Evolutionary conservation across 2,113 vertebrate genomes (phyloP).

Genomic region (Indicator maculatus): DNA sequence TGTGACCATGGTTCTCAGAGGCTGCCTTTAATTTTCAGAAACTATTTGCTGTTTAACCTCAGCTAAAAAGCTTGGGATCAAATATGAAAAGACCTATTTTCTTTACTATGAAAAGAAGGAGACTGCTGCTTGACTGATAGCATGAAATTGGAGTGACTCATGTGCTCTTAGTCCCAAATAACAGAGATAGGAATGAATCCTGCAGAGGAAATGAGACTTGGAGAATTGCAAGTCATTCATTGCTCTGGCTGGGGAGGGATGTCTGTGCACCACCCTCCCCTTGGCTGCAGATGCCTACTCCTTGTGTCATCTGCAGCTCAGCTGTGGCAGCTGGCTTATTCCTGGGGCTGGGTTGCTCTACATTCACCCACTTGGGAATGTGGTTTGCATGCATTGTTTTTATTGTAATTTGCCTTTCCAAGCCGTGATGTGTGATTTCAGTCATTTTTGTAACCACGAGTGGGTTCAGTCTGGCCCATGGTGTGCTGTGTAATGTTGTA

Average conservation of each 20-base stretch:
- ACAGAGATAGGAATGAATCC: background rate
- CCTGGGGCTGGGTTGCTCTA: background rate
- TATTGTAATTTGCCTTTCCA: background rate
- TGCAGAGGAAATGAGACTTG: background rate
- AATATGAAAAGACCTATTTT: background rate
- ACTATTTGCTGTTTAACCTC: background rate
- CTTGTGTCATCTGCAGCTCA: background rate
- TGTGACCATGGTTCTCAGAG: background rate
- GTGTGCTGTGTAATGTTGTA: background rate
- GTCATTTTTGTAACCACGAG: background rate
- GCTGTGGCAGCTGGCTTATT: background rate
- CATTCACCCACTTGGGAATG: background rate
- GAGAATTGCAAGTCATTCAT: background rate
- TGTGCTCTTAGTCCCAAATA: background rate
- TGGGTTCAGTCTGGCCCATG: background rate
- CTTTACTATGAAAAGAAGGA: background rate
- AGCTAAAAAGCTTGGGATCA: background rate
- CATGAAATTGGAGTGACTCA: background rate
- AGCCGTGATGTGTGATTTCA: background rate
- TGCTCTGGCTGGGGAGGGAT: background rate
- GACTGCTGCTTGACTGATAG: background rate
- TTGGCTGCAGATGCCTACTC: background rate
- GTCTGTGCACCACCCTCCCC: background rate
- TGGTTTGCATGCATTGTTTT: background rate
- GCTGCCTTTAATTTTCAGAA: constrained; percentile 9